These are phyloP conservation scores for Antrozous pallidus DNA, from an alignment of 2,797 vertebrate species.

Conservation along the genomic window DNA sequence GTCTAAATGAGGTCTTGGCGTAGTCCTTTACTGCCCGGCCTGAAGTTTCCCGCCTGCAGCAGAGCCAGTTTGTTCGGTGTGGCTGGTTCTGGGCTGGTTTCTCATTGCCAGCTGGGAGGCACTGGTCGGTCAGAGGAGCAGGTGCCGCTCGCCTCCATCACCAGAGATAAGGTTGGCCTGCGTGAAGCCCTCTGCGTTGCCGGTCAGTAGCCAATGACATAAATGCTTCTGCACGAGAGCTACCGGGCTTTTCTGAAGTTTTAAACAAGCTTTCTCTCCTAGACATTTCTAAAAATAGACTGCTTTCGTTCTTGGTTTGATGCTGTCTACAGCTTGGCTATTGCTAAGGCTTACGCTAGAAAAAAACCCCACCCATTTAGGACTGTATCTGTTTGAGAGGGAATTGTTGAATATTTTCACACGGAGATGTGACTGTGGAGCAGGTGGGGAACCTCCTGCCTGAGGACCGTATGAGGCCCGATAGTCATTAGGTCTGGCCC, in stretches of 20 bases:
- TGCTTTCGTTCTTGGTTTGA: background rate
- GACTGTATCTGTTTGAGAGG: background rate
- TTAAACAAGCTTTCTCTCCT: background rate
- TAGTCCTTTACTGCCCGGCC: background rate
- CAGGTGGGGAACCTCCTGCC: too few relatives aligned
- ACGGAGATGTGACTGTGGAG: background rate
- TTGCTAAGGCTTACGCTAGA: conserved; percentile 1
- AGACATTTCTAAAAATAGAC: background rate
- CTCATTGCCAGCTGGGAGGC: background rate
- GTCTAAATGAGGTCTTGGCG: background rate
- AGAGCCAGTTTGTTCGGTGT: background rate
- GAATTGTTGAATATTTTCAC: background rate
- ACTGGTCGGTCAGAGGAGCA: too few relatives aligned
- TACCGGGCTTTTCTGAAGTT: background rate
- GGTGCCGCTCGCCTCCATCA: background rate
- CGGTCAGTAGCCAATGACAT: background rate
- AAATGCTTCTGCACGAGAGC: background rate
- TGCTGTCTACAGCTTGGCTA: background rate
- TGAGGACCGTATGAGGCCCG: too few relatives aligned
- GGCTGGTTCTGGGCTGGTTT: background rate
- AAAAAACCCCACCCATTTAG: background rate
- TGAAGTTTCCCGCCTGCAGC: accelerated
- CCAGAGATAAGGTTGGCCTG: background rate
- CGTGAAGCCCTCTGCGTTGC: background rate
- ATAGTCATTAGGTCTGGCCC: too few relatives aligned